Evolutionary conservation across 2,113 vertebrate species (phyloP).

Genomic region (Pseudorectes ferrugineus): DNA sequence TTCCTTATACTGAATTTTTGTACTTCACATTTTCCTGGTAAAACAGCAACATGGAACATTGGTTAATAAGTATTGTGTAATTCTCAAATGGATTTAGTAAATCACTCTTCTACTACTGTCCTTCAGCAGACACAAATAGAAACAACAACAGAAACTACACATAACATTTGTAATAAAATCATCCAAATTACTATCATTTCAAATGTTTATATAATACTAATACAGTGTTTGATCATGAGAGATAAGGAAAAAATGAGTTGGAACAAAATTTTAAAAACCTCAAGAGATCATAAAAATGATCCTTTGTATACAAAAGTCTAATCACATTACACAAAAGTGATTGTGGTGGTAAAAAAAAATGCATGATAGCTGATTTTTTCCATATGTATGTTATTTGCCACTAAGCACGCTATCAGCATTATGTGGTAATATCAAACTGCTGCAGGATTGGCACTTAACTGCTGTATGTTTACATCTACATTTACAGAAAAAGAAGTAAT

Average conservation of each 20-base stretch:
- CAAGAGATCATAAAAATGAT: background rate
- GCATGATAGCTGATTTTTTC: background rate
- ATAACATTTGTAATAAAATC: background rate
- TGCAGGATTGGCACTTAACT: background rate
- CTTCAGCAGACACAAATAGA: background rate
- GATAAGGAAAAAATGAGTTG: background rate
- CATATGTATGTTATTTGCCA: background rate
- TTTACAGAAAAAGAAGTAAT: background rate
- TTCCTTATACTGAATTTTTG: background rate
- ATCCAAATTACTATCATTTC: background rate
- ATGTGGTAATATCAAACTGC: background rate
- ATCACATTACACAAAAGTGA: background rate
- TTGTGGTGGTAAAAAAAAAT: background rate
- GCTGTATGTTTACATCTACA: background rate
- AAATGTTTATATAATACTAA: background rate
- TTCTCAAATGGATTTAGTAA: background rate
- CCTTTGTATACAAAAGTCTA: background rate
- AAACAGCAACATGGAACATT: background rate
- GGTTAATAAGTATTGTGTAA: background rate
- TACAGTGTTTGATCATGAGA: background rate
- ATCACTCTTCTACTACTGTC: background rate
- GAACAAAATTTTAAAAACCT: background rate
- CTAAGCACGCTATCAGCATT: background rate
- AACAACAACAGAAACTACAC: background rate
- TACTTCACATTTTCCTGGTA: background rate